A percentile compares a stretch with the other conserved stretches of the same genome.
Evolutionary conservation across 2,797 vertebrate species (phyloP).

Genomic region (Amniataba percoides): DNA sequence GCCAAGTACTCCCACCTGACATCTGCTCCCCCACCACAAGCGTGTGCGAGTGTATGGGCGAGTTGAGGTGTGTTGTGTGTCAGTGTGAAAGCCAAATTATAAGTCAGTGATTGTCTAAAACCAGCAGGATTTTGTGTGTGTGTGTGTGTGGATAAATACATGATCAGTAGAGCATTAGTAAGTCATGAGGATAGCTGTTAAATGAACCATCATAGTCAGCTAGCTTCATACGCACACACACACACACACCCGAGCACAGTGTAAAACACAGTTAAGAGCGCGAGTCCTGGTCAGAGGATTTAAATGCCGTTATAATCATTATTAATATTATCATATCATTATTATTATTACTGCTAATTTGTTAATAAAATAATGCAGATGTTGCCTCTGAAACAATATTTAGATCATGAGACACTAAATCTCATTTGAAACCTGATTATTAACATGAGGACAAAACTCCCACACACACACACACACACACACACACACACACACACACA

Average conservation of each 20-base stretch:
- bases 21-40: slow-evolving; percentile 56
- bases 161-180: slow-evolving; percentile 55
- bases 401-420: neutral
- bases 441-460: neutral
- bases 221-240: neutral
- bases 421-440: neutral
- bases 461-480: neutral
- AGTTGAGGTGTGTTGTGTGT: slow-evolving; percentile 26
- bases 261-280: neutral
- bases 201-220: slow-evolving; percentile 33
- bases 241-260: slow-evolving; percentile 3
- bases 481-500: neutral
- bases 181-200: slow-evolving; percentile 42
- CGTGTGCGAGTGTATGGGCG: neutral
- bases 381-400: neutral
- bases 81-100: slow-evolving; percentile 24
- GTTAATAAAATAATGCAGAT: neutral
- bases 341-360: neutral
- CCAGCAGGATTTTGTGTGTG: slow-evolving; percentile 17
- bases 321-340: no score
- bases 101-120: slow-evolving; percentile 52
- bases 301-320: neutral
- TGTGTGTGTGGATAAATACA: slow-evolving; percentile 29
- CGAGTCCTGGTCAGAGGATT: neutral
- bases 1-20: slow-evolving; percentile 73